Base-by-base conservation (phyloP, 2,888 invertebrate genomes). In the Auanema sp. region DNA sequence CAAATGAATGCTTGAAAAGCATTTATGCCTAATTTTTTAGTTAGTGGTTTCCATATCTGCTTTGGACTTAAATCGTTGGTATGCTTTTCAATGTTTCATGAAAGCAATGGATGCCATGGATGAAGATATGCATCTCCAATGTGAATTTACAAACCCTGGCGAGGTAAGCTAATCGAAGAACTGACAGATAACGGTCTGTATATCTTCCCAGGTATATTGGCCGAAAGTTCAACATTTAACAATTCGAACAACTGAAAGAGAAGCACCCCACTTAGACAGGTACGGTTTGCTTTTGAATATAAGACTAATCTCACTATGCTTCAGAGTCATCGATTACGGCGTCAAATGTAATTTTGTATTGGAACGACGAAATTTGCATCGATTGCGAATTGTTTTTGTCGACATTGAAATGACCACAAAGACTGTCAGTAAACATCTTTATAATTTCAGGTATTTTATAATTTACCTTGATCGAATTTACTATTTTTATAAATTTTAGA, bases 31-130 rank as follows among this genome's bases (percentile, higher is more conserved):
- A 24, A 16, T 24, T 58, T 67, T 75, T 25, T 66, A 81, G 80
- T 65, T 82, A 14, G 75, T 83, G 43, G 82, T 79, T 44, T 76
- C 74, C 14, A 63, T 83, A 53, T 79, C 80, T 5, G 63, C 70
- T 18, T 58, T 82, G 40, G 77, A 77, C 40, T 65, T 82, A 53
- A 70, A 80, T 43, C 68, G 76, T 6, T 82, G 81, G 80, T 81
- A 78, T 68, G 78, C 82, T 12, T 83, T 79, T 65, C 80, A 79
- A 56, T 81, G 82, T 65, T 77, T 71, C 63, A 70, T 81, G 69
- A 79, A 83, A 64, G 80, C 75, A 6, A 66, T 72, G 60, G 69
- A 77, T 57, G 73, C 65, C 12, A 60, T 65, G 60, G 68, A 68
- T 40, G 60, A 62, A 14, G 57, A 54, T 14, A 50, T 64, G 23